Evolutionary conservation across 92 coral and sea anemone genomes (phyloP), one percentile per base, ranked within the genome.

Genomic region (Isaurus tuberculatus): DNA sequence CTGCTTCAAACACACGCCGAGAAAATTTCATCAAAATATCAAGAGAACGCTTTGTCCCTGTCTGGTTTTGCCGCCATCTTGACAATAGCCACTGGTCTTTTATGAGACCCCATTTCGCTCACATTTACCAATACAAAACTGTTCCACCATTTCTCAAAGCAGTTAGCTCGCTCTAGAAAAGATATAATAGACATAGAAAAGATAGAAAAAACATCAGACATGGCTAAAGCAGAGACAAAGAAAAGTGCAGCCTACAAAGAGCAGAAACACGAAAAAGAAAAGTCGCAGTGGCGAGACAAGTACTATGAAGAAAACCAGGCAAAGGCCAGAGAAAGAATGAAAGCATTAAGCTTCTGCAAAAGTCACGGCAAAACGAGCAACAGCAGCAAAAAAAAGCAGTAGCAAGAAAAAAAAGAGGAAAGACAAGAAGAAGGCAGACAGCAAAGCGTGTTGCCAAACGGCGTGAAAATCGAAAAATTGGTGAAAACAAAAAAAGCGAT

Each of bases 161-260:
- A 14, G 74, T 17, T 34, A 0, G 74, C 19, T 65, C 14, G 67
- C 67, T 61, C 29, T 61, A n/a, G 67, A 23, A 61, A 23, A 61
- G 29, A 61, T 61, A 22, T 23, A 61, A 61, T 61, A 61, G 29
- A 61, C 67, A 61, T 61, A n/a, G 67, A 61, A 61, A 20, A 61
- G 67, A 61, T 61, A 61, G 67, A 61, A 61, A 53, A 55, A 61
- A 61, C 67, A 23, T 23, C 67, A 61, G 67, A 65, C 42, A 65
- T 65, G 71, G 43, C 28, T 65, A 65, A 65, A 65, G n/a, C 71
- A 30, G 42, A 65, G 71, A 26, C 71, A 30, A 19, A 65, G 71
- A 65, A 65, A 65, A 65, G n/a, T 65, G 71, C 69, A 64, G 69
- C 69, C 34, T 64, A 64, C 34, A 64, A 64, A 64, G 6, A 64